Evolutionary conservation across 2,888 invertebrate genomes (phyloP), one percentile per base, ranked within the genome.

Genomic region (Phymatocera aterrima): DNA sequence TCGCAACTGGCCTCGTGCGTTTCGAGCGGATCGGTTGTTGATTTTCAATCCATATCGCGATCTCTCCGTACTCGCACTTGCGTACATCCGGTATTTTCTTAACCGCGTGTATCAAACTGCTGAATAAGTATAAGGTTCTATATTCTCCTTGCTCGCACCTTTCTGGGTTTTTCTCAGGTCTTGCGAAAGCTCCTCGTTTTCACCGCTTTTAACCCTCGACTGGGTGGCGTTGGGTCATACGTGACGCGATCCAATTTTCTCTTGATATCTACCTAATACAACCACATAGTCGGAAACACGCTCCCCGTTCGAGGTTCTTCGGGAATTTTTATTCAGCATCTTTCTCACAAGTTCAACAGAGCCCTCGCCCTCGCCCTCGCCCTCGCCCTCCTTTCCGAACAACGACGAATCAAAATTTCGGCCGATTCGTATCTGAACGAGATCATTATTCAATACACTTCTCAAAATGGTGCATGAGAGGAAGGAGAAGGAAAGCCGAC

Each of bases 201-300:
- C 31, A 48, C 72, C 51, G 72, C 51, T 72, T 72, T 72, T 51
- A 72, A 72, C 72, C 72, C 72, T 51, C 72, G 72, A 51, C 72
- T 51, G 51, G 72, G 51, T 72, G 72, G 18, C 72, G 31, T 48
- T 51, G 72, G 51, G 72, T 72, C 72, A 72, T 72, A 72, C 72
- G 72, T 72, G 72, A 72, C 72, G 72, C 72, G 72, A 72, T 72
- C 72, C 72, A 72, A 72, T 72, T 72, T 72, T 72, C 72, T 72
- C 51, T 48, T 72, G 51, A 51, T 72, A 72, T 68, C 46, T 46
- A 68, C 68, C 68, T 72, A 34, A 72, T 72, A 72, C 51, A 72
- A 72, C 48, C 72, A 34, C 72, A 48, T 51, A 72, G 72, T 51
- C 43, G 51, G n/a, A 72, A 51, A 72, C 34, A 72, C 72, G 34